Conservation (phyloP, 2,113 vertebrate species). For the Argyrosomus japonicus region DNA sequence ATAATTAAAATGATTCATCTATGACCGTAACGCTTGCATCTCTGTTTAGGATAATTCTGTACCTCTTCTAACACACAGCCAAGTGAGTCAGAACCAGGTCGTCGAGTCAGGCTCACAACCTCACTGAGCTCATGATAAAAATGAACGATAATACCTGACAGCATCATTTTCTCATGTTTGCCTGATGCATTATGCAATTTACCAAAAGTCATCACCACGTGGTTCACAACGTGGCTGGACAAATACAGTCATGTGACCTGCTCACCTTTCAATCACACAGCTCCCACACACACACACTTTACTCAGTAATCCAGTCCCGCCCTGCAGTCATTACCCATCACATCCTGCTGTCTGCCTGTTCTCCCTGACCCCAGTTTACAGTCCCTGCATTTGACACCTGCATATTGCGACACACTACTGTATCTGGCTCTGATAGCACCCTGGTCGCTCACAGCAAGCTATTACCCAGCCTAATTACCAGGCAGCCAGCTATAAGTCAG, state of each 20-base stretch:
- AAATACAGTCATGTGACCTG: background rate
- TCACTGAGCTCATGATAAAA: constrained; percentile 27
- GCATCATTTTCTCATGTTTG: background rate
- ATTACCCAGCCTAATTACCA: constrained; percentile 76
- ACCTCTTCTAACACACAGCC: constrained; percentile 36
- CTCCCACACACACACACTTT: background rate
- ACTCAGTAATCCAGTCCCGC: background rate
- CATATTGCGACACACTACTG: constrained; percentile 29
- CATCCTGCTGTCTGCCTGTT: constrained; percentile 8
- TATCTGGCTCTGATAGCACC: constrained; percentile 44
- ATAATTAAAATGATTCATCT: constrained; percentile 42
- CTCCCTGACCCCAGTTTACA: constrained; percentile 24
- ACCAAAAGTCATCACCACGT: background rate
- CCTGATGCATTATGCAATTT: background rate
- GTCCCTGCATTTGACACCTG: constrained; percentile 32
- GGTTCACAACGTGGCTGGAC: background rate
- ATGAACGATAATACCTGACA: background rate
- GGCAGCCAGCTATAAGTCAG: constrained; percentile 74
- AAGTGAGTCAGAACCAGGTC: constrained; percentile 28
- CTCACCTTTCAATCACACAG: constrained; percentile 46
- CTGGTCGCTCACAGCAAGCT: constrained; percentile 64
- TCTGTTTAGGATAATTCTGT: constrained; percentile 46
- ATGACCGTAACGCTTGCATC: constrained; percentile 18
- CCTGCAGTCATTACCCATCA: constrained; percentile 10
- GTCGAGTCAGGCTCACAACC: constrained; percentile 12